These are phyloP conservation scores for Zaprionus ghesquierei DNA, from an alignment of 1,140 invertebrate species.

Conservation along the genomic window DNA sequence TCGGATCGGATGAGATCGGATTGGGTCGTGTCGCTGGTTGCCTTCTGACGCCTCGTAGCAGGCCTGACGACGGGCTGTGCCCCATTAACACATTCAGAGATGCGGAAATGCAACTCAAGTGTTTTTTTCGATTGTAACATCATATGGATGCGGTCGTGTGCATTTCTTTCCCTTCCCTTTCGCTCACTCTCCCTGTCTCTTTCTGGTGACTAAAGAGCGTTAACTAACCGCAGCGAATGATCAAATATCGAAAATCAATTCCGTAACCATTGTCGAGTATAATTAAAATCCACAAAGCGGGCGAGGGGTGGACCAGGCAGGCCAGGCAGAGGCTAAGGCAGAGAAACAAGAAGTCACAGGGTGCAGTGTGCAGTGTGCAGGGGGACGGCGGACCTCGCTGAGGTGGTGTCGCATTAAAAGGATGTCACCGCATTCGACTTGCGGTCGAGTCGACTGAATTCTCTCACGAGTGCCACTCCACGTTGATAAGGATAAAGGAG, in stretches of 20 bases:
- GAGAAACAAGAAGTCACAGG: background rate
- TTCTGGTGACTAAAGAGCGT: constrained; percentile 63
- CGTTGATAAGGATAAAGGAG: constrained; percentile 65
- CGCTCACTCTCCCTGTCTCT: constrained; percentile 16
- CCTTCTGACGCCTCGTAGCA: constrained; percentile 30
- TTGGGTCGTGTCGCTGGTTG: background rate
- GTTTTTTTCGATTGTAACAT: constrained; percentile 58
- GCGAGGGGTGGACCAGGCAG: constrained; percentile 29
- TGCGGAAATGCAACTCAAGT: constrained; percentile 65
- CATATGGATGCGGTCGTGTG: constrained; percentile 45
- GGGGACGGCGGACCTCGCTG: constrained; percentile 56
- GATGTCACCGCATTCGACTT: constrained; percentile 70
- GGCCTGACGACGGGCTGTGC: background rate
- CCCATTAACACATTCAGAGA: constrained; percentile 40
- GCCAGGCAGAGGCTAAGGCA: background rate
- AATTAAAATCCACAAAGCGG: constrained; percentile 67
- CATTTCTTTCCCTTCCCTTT: constrained; percentile 39
- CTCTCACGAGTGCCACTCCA: constrained; percentile 79
- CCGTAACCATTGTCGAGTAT: constrained; percentile 72
- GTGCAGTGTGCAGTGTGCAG: background rate
- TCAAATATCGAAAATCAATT: constrained; percentile 81
- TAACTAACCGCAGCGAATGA: constrained; percentile 80
- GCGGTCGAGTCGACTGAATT: constrained; percentile 63
- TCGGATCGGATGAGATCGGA: constrained; percentile 13
- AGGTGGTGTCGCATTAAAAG: constrained; percentile 74